phyloP scores from a whole-genome alignment of 1,140 invertebrate genomes.

The Pachypsylla venusta region DNA sequence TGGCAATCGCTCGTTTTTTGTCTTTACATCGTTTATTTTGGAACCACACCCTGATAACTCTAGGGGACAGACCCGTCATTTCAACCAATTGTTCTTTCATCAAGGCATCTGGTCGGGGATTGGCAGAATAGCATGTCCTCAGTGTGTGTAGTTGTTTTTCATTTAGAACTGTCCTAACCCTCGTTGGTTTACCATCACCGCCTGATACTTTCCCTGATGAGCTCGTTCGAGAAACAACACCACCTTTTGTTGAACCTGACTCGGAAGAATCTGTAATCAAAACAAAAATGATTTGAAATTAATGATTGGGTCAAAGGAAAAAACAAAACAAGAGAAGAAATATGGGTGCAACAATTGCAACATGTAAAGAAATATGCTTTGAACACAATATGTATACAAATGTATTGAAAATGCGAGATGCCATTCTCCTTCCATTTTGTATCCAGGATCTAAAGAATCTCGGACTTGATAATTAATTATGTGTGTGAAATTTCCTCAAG shows the following conservation, averaged over 20 bases:
- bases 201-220: conserved; percentile 37
- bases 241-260: conserved; percentile 65
- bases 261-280: conserved; percentile 61
- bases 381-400: no score
- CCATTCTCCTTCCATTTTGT: no score
- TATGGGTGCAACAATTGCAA: neutral
- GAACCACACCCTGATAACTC: conserved; percentile 97
- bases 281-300: neutral
- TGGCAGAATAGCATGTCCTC: conserved; percentile 87
- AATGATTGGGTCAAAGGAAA: neutral
- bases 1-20: conserved; percentile 91
- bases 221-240: conserved; percentile 33
- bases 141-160: conserved; percentile 97
- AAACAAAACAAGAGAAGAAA: neutral
- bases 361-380: no score
- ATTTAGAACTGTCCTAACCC: conserved; percentile 93
- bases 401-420: no score
- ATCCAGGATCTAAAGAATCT: no score
- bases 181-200: conserved; percentile 80
- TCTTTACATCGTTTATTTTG: conserved; percentile 99
- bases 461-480: no score
- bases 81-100: conserved; percentile 99
- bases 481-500: no score
- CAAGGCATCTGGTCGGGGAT: conserved; percentile 92
- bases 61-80: conserved; percentile 89